These are phyloP conservation scores for Rotaria sp. DNA, from an alignment of 2,888 invertebrate genomes.

Conservation along the genomic window DNA sequence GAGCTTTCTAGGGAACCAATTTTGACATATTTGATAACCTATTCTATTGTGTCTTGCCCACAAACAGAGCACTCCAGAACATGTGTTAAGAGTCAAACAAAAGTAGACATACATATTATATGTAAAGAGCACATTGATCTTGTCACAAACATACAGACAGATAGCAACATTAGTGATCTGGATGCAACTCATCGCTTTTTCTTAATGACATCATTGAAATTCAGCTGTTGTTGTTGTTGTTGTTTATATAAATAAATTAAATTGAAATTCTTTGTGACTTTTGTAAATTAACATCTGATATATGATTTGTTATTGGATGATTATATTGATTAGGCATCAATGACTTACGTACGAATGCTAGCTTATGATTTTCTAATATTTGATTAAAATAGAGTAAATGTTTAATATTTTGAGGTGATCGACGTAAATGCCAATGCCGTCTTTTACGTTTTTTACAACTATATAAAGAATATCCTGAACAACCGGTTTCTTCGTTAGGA, in stretches of 20 bases:
- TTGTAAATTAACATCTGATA: not conserved
- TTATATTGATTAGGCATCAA: not conserved
- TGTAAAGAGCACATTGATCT: not conserved
- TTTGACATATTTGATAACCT: not conserved
- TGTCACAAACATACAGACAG: not conserved
- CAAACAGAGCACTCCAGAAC: not conserved
- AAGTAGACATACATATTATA: not conserved
- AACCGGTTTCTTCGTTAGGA: not conserved
- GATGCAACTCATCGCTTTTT: not conserved
- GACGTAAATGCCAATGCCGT: not conserved
- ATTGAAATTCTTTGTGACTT: not conserved
- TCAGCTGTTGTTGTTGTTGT: too few species aligned
- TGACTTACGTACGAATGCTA: not conserved
- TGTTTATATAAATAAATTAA: not conserved
- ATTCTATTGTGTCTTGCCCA: not conserved
- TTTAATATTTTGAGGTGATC: slow-evolving; percentile 5
- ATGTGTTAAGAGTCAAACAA: not conserved
- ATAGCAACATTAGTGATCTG: not conserved
- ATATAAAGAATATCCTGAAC: not conserved
- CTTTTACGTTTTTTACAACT: not conserved
- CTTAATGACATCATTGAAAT: not conserved
- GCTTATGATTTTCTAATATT: not conserved
- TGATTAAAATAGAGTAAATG: not conserved
- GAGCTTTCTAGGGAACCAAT: not conserved
- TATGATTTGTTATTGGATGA: not conserved